A percentile compares a stretch with the other conserved stretches of the same genome.
phyloP scores from a whole-genome alignment of 2,113 vertebrate species.

The Thamnophis sirtalis region DNA sequence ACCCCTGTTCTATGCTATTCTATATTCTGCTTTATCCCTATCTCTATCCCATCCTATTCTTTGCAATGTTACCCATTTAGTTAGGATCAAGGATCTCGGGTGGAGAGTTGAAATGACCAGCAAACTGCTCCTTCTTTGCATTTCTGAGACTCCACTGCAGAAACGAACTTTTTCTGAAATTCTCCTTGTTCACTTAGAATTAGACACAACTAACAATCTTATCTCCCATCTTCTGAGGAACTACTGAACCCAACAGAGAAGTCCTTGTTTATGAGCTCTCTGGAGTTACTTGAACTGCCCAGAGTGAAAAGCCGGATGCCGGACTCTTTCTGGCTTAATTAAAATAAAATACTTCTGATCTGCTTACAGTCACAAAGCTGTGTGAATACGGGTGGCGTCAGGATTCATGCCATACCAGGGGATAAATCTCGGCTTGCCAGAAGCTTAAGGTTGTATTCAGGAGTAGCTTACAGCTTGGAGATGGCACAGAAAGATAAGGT shows the following conservation, averaged over 20 bases:
- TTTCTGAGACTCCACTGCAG: background rate
- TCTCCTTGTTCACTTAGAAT: background rate
- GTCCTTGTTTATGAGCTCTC: background rate
- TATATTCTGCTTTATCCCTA: too few species aligned
- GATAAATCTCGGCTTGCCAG: background rate
- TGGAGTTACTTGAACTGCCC: background rate
- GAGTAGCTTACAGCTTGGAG: background rate
- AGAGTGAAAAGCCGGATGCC: background rate
- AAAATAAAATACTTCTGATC: background rate
- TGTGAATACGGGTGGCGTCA: background rate
- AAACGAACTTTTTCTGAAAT: background rate
- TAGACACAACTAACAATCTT: background rate
- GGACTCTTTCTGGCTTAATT: background rate
- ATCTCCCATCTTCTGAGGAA: background rate
- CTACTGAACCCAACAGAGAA: too few species aligned
- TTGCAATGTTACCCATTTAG: background rate
- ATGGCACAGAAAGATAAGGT: background rate
- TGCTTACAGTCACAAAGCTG: background rate
- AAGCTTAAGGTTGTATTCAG: background rate
- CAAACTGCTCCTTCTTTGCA: background rate
- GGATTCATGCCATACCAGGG: background rate
- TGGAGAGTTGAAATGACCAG: background rate
- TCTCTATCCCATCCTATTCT: background rate
- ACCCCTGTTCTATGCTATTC: too few species aligned
- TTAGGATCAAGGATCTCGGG: background rate